Evolutionary conservation across 2,888 invertebrate genomes (phyloP).

Genomic region (Drosophila mimetica): DNA sequence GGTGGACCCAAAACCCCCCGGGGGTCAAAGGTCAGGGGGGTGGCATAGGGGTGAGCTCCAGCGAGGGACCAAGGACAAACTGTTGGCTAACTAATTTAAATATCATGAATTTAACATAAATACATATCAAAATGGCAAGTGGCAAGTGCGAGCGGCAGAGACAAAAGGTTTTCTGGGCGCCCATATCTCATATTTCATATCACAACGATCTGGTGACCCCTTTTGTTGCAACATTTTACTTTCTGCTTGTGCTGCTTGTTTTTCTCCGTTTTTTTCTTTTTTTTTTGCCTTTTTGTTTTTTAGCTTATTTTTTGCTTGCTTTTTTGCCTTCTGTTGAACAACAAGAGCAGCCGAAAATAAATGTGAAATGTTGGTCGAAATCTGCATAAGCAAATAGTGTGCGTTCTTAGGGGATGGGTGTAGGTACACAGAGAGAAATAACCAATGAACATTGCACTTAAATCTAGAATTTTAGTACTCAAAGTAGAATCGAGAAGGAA

Average conservation of each 20-base stretch:
- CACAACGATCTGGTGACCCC: constrained; percentile 9
- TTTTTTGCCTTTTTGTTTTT: constrained; percentile 17
- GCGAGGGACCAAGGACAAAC: constrained; percentile 50
- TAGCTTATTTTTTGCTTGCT: constrained; percentile 1
- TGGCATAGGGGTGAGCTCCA: not conserved
- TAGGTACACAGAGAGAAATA: no score
- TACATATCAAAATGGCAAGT: constrained; percentile 39
- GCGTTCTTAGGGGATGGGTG: constrained; percentile 5
- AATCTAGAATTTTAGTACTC: no score
- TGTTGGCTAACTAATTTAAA: constrained; percentile 72
- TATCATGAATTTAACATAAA: constrained; percentile 77
- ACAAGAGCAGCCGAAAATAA: constrained; percentile 20
- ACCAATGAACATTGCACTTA: no score
- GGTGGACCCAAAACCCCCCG: not conserved
- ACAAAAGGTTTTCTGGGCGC: constrained; percentile 2
- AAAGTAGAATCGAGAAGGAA: no score
- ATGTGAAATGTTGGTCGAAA: constrained; percentile 46
- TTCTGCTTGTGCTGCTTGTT: constrained; percentile 38
- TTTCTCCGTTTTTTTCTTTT: constrained; percentile 17
- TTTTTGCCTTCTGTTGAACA: constrained; percentile 23
- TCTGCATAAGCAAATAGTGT: constrained; percentile 66
- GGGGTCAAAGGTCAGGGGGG: constrained; percentile 1
- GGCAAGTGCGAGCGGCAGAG: not conserved
- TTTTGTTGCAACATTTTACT: constrained; percentile 12
- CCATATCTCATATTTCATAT: constrained; percentile 36